phyloP scores from a whole-genome alignment of 2,888 invertebrate genomes.

The Nemapogon koenigi region DNA sequence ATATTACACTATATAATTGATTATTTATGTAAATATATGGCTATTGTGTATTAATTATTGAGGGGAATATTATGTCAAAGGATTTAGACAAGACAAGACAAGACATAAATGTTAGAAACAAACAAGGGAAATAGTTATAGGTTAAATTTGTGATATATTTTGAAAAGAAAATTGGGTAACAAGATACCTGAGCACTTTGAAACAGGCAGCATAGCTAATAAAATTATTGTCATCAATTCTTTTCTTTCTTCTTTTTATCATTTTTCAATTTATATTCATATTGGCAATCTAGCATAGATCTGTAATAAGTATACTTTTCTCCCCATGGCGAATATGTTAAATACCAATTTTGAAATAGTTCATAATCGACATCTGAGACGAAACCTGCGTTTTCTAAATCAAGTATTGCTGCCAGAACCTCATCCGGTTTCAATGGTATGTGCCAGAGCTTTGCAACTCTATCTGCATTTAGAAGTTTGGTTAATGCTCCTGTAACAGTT shows the following conservation, averaged over 20 bases:
- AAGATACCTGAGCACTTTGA: no score
- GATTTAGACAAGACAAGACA: no score
- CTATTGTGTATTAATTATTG: no score
- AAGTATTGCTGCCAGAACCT: constrained; percentile 54
- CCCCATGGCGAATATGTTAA: constrained; percentile 37
- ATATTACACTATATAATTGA: no score
- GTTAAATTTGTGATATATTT: no score
- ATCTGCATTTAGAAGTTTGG: constrained; percentile 43
- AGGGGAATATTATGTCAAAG: no score
- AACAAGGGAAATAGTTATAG: no score
- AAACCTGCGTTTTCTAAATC: constrained; percentile 29
- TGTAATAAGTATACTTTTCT: constrained; percentile 30
- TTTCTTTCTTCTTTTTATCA: constrained; percentile 38
- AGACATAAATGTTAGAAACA: no score
- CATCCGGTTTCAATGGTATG: constrained; percentile 54
- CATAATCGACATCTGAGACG: constrained; percentile 42
- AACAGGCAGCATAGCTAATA: neutral
- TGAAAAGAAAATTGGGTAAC: no score
- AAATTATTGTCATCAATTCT: constrained; percentile 18
- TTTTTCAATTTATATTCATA: constrained; percentile 33
- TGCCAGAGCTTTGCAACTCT: constrained; percentile 58
- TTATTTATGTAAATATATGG: no score
- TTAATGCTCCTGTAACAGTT: constrained; percentile 45
- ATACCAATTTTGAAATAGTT: constrained; percentile 59
- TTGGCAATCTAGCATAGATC: constrained; percentile 38